Conservation (phyloP, 2,888 invertebrate genomes). For the Dioctria linearis region DNA sequence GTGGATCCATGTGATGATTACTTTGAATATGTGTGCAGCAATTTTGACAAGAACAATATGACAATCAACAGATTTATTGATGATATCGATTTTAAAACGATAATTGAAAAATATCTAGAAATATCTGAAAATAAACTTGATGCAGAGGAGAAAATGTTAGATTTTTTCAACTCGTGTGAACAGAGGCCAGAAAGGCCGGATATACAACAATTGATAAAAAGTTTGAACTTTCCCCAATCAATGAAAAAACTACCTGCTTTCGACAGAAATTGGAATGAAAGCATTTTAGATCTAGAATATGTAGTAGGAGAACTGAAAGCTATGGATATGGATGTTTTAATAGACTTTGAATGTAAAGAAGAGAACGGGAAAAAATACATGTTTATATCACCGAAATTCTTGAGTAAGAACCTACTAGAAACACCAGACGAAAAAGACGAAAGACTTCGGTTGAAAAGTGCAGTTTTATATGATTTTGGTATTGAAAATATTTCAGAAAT, state of each 20-base stretch:
- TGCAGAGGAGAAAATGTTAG: constrained; percentile 12
- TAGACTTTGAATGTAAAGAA: not conserved
- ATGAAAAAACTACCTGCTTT: not conserved
- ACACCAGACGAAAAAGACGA: not conserved
- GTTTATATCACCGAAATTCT: constrained; percentile 18
- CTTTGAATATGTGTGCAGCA: constrained; percentile 28
- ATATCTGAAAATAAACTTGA: not conserved
- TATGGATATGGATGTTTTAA: not conserved
- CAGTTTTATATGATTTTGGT: not conserved
- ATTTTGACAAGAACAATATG: not conserved
- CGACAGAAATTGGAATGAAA: constrained; percentile 30
- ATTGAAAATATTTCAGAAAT: constrained; percentile 3
- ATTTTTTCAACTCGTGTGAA: constrained; percentile 15
- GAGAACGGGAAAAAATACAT: not conserved
- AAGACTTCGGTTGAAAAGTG: not conserved
- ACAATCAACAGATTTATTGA: not conserved
- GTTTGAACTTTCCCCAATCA: constrained; percentile 4
- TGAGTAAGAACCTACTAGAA: not conserved
- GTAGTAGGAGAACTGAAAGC: not conserved
- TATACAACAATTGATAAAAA: constrained; percentile 1
- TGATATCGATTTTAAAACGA: constrained; percentile 11
- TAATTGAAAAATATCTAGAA: not conserved
- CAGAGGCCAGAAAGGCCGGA: not conserved
- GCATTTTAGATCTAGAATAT: not conserved
- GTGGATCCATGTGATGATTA: constrained; percentile 31